Evolutionary conservation across 1,140 invertebrate genomes (phyloP), one percentile per base, ranked within the genome.

Genomic region (Caenorhabditis brenneri): DNA sequence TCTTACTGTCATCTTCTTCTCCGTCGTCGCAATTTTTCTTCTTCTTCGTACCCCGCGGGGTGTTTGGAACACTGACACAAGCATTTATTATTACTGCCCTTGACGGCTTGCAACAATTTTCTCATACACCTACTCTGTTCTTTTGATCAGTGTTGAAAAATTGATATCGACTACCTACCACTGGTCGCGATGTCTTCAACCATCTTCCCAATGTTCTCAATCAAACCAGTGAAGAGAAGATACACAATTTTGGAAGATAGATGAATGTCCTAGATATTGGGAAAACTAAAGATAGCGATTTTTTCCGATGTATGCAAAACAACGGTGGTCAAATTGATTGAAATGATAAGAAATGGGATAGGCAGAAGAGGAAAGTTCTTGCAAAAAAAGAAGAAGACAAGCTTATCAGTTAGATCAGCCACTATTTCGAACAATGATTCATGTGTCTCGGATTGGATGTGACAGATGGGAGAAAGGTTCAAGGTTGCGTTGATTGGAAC

Each of bases 121-220:
- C n/a, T n/a, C n/a, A n/a, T n/a, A n/a, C n/a, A n/a, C 10, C 36
- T 24, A 19, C 36, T 10, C 65, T 42, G n/a, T 74, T 74, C 65
- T 46, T 74, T 24, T n/a, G 65, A 74, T 74, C 33, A 74, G n/a
- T 74, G 36, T 74, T 31, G 36, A 74, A 74, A 24, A 27, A 74
- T 36, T 10, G 22, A 33, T 36, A 33, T 27, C 36, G 9, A 10
- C 15, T 58, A 15, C 4, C 7, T n/a, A n/a, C 4, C 49, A n/a
- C 19, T 51, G 15, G 49, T 51, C 49, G 6, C 53, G 6, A 16
- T 19, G 48, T 51, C 48, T 51, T 29, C 53, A 2, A 33, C 22
- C 10, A 29, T n/a, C 5, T 55, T 55, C 27, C 53, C 10, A 6
- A 6, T 7, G 22, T 27, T 0, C 1, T 55, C 53, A 27, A 7